Evolutionary conservation across 2,888 invertebrate species (phyloP), one percentile per base, ranked within the genome.

Genomic region (Phyto melanocephala): DNA sequence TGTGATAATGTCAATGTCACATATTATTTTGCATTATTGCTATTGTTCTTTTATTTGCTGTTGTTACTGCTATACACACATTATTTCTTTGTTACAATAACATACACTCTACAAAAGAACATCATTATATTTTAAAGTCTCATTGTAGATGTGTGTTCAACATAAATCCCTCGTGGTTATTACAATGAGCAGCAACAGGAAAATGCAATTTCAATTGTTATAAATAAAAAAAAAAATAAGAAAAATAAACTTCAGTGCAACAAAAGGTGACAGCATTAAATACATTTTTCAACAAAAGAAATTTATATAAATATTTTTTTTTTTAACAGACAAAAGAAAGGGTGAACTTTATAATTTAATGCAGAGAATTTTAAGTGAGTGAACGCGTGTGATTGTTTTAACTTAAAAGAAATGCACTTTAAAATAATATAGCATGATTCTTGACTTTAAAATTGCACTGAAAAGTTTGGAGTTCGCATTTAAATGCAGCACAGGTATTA

Each of bases 1-100:
- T 40, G 17, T 58, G 79, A 79, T 76, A 79, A 82, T 79, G 82
- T 82, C 79, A 82, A 82, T 82, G 82, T 82, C 79, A 79, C 17
- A 42, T 54, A 17, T 33, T 77, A 24, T 68, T 28, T 52, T 40
- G 2, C 50, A 33, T 47, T 37, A 17, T 60, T 47, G 11, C 33
- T 42, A 28, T 8, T 17, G 40, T 42, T 54, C 28, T 68, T 72
- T 22, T 65, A 42, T 37, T 60, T 65, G 50, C 60, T 28, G 65
- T 45, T 45, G 56, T 35, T 54, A n/a, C 15, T 45, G 50, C 54
- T 28, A 13, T 11, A 42, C 28, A 47, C 60, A 52, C 33, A 33
- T 56, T 15, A 42, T 28, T 60, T 76, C 50, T 28, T 67, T 76
- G 67, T 28, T 50, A 13, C 3, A 22, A 35, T n/a, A 42, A 70